Conservation (phyloP, 1,140 invertebrate genomes). For the Thaumetopoea pityocampa region DNA sequence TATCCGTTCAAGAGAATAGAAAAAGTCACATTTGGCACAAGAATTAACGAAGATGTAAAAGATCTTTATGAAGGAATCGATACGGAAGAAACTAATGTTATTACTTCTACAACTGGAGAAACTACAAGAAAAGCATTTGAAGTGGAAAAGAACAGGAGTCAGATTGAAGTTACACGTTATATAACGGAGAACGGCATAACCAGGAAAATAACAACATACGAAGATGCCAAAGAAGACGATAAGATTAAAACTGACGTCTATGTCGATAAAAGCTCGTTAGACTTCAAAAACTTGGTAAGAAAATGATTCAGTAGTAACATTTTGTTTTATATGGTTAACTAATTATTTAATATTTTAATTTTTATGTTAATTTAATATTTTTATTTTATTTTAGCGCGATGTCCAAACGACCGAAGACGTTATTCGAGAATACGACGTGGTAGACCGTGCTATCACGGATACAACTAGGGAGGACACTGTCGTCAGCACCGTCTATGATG, state of each 20-base stretch:
- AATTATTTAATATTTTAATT: conserved; percentile 1
- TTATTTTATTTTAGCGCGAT: conserved; percentile 56
- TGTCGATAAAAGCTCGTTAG: conserved; percentile 71
- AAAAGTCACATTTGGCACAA: conserved; percentile 64
- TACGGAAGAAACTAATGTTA: conserved; percentile 53
- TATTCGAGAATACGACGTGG: conserved; percentile 68
- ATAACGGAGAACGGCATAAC: conserved; percentile 74
- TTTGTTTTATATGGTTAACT: no score
- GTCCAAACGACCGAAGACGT: conserved; percentile 68
- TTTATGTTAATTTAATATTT: no score
- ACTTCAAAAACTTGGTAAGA: conserved; percentile 75
- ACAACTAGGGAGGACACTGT: conserved; percentile 53
- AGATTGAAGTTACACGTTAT: conserved; percentile 71
- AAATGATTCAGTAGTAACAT: background rate
- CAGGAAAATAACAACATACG: conserved; percentile 70
- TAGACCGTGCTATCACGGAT: conserved; percentile 66
- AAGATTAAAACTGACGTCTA: conserved; percentile 71
- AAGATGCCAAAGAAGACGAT: conserved; percentile 72
- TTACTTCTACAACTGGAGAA: conserved; percentile 56
- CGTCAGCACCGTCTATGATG: conserved; percentile 65
- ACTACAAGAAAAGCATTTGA: conserved; percentile 69
- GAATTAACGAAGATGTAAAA: conserved; percentile 68
- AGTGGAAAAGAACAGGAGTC: conserved; percentile 68
- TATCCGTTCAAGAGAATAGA: conserved; percentile 70
- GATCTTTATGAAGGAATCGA: conserved; percentile 68